Evolutionary conservation across 92 coral and sea anemone genomes (phyloP).

Genomic region (Blastomussa wellsi): DNA sequence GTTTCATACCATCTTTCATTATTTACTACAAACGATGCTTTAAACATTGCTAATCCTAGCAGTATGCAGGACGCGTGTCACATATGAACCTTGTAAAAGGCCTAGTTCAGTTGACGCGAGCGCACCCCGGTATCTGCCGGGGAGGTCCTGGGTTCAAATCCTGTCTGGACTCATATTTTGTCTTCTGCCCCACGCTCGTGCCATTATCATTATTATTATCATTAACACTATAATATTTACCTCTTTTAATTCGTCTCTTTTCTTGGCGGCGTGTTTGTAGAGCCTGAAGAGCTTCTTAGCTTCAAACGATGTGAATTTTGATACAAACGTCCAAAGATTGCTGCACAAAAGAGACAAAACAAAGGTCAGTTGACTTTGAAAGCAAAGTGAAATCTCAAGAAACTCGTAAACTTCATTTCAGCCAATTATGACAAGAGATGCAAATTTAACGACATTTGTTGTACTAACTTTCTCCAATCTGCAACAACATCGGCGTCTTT

Average conservation of each 20-base stretch:
- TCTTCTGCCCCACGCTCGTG: too few relatives aligned
- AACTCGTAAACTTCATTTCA: background rate
- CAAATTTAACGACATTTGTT: background rate
- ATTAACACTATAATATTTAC: constrained; percentile 10
- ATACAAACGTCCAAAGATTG: constrained; percentile 95
- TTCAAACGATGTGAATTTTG: constrained; percentile 94
- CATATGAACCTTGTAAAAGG: too few relatives aligned
- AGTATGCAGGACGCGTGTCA: too few relatives aligned
- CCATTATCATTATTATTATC: too few relatives aligned
- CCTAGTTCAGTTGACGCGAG: too few relatives aligned
- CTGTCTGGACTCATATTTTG: too few relatives aligned
- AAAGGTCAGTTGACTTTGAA: background rate
- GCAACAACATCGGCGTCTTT: constrained; percentile 76
- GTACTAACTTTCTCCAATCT: constrained; percentile 87
- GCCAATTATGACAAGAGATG: background rate
- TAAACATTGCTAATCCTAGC: too few relatives aligned
- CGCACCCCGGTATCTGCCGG: too few relatives aligned
- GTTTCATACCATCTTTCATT: too few relatives aligned
- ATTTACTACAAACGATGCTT: too few relatives aligned
- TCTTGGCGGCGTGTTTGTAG: constrained; percentile 92
- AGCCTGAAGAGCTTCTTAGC: constrained; percentile 88
- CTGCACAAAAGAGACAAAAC: constrained; percentile 33
- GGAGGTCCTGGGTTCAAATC: too few relatives aligned
- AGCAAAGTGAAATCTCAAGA: background rate
- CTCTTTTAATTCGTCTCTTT: constrained; percentile 83